Evolutionary conservation across 2,888 invertebrate species (phyloP), one percentile per base, ranked within the genome.

Genomic region (Sialis fuliginosa): DNA sequence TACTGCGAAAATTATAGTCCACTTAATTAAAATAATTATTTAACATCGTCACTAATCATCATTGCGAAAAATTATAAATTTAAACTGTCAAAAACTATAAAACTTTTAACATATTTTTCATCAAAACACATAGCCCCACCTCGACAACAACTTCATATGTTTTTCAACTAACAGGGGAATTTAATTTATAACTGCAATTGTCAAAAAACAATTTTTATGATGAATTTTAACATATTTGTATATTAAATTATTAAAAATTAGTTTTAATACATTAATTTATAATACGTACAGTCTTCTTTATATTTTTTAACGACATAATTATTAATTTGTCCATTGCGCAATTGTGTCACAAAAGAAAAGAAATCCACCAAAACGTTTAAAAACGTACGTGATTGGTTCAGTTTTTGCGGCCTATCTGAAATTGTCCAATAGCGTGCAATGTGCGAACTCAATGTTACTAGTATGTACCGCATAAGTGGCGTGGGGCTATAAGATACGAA

Each of bases 401-500:
- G 60, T 68, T 67, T 69, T 67, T 68, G 73, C 73, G 74, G 69
- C 65, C 69, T 66, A 65, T 73, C 73, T 65, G 64, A 72, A 74
- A 63, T 62, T 59, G 59, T 58, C 75, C 74, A 75, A 75, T 74
- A 55, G 62, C 54, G 58, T 48, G 49, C 46, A 34, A 48, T 48
- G 49, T 54, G 57, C 56, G 58, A 57, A 57, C 60, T 60, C 60
- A 57, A 60, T 62, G 60, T 59, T 67, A 63, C 69, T 69, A 65
- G 67, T 67, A 67, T 69, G 68, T 68, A 69, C 69, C 67, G 70
- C 70, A 69, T 68, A 70, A 72, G 71, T 74, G 70, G 73, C 73
- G 74, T 74, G 73, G 73, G 73, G 71, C 71, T 68, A 64, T 62
- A 66, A 70, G 70, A 70, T 71, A 72, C 71, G 69, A 71, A 72